Conservation (phyloP, 1,140 invertebrate species). For the Drosophila jambulina region DNA sequence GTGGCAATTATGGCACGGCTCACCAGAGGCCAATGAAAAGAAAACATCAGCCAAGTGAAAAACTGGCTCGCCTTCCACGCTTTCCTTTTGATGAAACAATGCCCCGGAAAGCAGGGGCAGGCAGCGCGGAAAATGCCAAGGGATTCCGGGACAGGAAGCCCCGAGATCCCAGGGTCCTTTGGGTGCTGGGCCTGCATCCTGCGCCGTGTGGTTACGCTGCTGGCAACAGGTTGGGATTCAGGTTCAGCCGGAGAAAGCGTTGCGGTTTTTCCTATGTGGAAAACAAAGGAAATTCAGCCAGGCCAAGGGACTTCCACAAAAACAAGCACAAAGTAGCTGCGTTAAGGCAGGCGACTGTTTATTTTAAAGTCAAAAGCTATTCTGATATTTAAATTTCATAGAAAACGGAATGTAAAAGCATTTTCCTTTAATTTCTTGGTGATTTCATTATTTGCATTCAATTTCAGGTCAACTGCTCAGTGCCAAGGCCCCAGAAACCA, state of each 20-base stretch:
- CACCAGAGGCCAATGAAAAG: conserved; percentile 58
- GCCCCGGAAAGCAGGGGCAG: conserved; percentile 9
- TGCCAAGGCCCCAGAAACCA: neutral
- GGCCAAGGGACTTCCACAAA: neutral
- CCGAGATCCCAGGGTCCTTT: neutral
- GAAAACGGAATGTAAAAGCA: neutral
- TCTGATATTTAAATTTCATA: neutral
- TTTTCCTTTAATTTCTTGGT: neutral
- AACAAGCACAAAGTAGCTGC: neutral
- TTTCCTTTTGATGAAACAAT: conserved; percentile 55
- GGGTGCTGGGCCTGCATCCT: conserved; percentile 5
- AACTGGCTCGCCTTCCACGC: conserved; percentile 5
- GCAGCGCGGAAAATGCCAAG: conserved; percentile 5
- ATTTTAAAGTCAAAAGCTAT: neutral
- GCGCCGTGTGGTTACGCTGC: conserved; percentile 17
- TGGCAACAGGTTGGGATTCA: conserved; percentile 25
- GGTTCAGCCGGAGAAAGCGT: neutral
- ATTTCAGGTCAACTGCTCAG: neutral
- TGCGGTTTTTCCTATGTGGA: conserved; percentile 1
- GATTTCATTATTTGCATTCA: neutral
- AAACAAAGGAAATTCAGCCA: neutral
- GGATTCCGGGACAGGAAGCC: conserved; percentile 18
- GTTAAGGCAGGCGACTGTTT: neutral
- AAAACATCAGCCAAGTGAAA: conserved; percentile 53
- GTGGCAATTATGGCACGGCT: conserved; percentile 38